Evolutionary conservation across 2,888 invertebrate species (phyloP).

Genomic region (Fabriciana adippe): DNA sequence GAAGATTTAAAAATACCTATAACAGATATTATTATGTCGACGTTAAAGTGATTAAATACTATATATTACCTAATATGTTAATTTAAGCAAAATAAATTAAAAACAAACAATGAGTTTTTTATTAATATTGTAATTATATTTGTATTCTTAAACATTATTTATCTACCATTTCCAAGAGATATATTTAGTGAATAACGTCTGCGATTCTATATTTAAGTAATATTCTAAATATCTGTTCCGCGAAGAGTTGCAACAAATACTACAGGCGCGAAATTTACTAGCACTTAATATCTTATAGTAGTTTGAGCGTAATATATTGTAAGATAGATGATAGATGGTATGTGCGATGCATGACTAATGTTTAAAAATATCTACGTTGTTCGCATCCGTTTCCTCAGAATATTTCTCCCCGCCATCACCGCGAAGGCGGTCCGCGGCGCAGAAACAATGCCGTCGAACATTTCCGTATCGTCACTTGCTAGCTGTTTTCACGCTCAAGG

Average conservation of each 20-base stretch:
- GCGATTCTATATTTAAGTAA: not conserved
- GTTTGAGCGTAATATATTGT: conserved; percentile 11
- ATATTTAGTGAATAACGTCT: not conserved
- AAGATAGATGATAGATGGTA: conserved; percentile 31
- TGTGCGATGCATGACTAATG: conserved; percentile 33
- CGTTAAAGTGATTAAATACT: no score
- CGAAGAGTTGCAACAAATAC: conserved; percentile 10
- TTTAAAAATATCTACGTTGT: conserved; percentile 36
- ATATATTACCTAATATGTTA: no score
- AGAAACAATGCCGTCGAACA: conserved; percentile 71
- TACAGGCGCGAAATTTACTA: conserved; percentile 1
- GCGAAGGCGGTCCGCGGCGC: conserved; percentile 44
- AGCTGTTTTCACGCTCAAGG: conserved; percentile 68
- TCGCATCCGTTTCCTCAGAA: conserved; percentile 40
- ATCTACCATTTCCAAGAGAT: not conserved
- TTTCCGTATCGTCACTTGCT: conserved; percentile 74
- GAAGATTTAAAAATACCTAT: not conserved
- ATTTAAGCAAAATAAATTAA: no score
- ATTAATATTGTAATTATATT: not conserved
- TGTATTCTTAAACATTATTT: not conserved
- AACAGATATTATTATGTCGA: not conserved
- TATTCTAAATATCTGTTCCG: conserved; percentile 3
- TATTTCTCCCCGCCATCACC: conserved; percentile 29
- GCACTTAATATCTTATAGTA: conserved; percentile 5
- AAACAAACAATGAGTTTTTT: no score